Evolutionary conservation across 2,113 vertebrate genomes (phyloP), one percentile per base, ranked within the genome.

Genomic region (Seriola rivoliana): DNA sequence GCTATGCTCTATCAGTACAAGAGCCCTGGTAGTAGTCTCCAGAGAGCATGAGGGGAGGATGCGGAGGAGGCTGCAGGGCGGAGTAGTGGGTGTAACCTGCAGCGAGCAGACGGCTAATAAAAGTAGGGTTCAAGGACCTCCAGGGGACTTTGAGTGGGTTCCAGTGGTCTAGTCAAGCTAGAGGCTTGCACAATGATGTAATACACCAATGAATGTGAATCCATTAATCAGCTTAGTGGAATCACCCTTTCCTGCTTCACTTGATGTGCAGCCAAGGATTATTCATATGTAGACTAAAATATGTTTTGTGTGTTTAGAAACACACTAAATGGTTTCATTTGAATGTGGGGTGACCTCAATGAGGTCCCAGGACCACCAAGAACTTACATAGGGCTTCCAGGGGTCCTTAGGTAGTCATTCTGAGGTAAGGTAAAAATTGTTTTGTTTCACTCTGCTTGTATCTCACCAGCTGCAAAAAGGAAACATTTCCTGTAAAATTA

Each of bases 31-130:
- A 48, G 29, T 19, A 12, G 25, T 48, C 68, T 84, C 46, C 38
- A 2, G 52, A 71, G 48, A 40, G 67, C 55, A 54, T 17, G 78
- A 16, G 38, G 79, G 81, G 82, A 85, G 71, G 86, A 87, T 82
- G 88, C 75, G n/a, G 77, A 74, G 62, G 71, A 52, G 80, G 78
- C 71, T 73, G 70, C 12, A 48, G 46, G 32, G 64, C 63, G 71
- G 75, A 68, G 72, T 76, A 84, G 78, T 72, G 89, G 88, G 89
- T 88, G 89, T 84, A 71, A 59, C 80, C 73, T 66, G 80, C 58
- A 70, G 62, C 58, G 23, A 63, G 69, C 52, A 29, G 6, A 44
- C 21, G 44, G 73, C 59, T 36, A 8, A 14, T 64, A 77, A 62
- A 90, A 71, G 11, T 71, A 50, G 6, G 84, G 84, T 77, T 76